Base-by-base conservation (phyloP, 2,888 invertebrate genomes). In the Epinotia demarniana region DNA sequence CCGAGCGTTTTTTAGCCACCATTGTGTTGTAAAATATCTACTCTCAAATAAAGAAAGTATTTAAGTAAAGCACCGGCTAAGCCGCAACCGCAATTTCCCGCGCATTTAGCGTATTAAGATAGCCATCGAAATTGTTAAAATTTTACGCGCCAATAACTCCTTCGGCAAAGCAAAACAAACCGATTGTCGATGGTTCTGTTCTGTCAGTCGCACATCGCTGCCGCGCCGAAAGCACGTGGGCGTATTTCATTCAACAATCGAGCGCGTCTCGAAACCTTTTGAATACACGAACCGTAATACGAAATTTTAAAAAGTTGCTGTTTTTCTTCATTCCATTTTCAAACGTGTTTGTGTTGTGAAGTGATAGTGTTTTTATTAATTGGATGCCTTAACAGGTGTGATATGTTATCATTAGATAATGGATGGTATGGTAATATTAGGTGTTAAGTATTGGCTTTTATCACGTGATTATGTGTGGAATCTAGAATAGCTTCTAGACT, bases 141-240 rank as follows among this genome's bases (percentile, higher is more conserved):
- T 18, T 68, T 64, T 70, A 67, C 64, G 75, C 75, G 75, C 75
- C 64, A 64, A n/a, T n/a, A n/a, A 49, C 63, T 64, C 69, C 49
- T 74, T 58, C 62, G 57, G 57, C 43, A 75, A 64, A 75, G 57
- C 43, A 75, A 64, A 75, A 75, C 67, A 61, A 58, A 57, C 16
- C n/a, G 68, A 13, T 73, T 62, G 61, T 58, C 73, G 46, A 71
- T 75, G 58, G 64, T 60, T 60, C 62, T 55, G 62, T 53, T 60
- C 62, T 55, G 62, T 53, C 75, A 75, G 75, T 75, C 58, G 53
- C 49, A 71, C 43, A 66, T 39, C 64, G 70, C 64, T 60, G 3
- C 53, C 70, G 70, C 53, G 53, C 53, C 70, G 75, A 60, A 27
- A 58, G 70, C 70, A 66, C 75, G 75, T 43, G n/a, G 33, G 16